Evolutionary conservation across 2,797 vertebrate genomes (phyloP).

Genomic region (Catamblyrhynchus diadema): DNA sequence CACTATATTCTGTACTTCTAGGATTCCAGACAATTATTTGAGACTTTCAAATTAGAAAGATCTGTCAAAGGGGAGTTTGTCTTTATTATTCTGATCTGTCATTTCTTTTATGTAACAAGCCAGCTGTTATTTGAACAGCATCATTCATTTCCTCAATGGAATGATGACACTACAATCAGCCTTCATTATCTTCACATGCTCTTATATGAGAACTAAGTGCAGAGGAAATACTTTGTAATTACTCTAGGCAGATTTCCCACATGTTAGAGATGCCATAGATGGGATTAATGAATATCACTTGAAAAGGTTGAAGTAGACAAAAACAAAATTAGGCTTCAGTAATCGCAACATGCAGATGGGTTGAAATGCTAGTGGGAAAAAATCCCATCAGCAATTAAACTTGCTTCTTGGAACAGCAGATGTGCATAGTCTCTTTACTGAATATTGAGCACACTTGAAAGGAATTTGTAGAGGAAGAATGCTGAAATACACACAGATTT

Average conservation of each 20-base stretch:
- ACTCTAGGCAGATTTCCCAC: slow-evolving; percentile 68
- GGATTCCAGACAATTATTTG: slow-evolving; percentile 34
- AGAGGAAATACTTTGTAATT: slow-evolving; percentile 73
- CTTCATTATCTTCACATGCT: slow-evolving; percentile 69
- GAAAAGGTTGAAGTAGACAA: slow-evolving; percentile 69
- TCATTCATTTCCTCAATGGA: slow-evolving; percentile 53
- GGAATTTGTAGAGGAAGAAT: slow-evolving; percentile 23
- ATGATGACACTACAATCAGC: slow-evolving; percentile 65
- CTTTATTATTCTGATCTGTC: slow-evolving; percentile 61
- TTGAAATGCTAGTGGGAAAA: slow-evolving; percentile 69
- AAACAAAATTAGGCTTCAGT: slow-evolving; percentile 65
- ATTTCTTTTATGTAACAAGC: slow-evolving; percentile 52
- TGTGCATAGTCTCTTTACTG: slow-evolving; percentile 56
- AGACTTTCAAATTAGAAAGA: slow-evolving; percentile 39
- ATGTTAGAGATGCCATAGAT: slow-evolving; percentile 68
- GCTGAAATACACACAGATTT: background rate
- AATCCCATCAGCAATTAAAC: slow-evolving; percentile 74
- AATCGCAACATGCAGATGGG: slow-evolving; percentile 71
- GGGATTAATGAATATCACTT: slow-evolving; percentile 73
- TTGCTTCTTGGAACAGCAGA: slow-evolving; percentile 74
- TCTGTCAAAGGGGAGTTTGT: slow-evolving; percentile 43
- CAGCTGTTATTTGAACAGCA: slow-evolving; percentile 64
- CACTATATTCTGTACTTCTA: slow-evolving; percentile 2
- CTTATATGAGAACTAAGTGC: slow-evolving; percentile 64
- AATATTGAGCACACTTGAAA: slow-evolving; percentile 60